Evolutionary conservation across 2,113 vertebrate species (phyloP).

Genomic region (Psittacula cyanocephala): DNA sequence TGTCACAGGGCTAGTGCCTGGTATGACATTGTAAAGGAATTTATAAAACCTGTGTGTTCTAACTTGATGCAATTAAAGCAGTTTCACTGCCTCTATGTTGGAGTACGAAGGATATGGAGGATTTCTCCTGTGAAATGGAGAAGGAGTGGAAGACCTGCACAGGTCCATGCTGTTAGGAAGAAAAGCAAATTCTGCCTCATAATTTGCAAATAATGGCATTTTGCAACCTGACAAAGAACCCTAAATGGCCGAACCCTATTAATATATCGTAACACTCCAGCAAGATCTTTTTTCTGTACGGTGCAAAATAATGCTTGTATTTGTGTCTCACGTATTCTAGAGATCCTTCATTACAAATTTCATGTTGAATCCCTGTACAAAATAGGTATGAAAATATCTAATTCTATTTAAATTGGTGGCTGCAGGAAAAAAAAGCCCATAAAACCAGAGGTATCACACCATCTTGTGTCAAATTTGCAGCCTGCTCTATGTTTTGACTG

Average conservation of each 20-base stretch:
- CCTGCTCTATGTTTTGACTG: constrained; percentile 18
- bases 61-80: not conserved
- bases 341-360: constrained; percentile 20
- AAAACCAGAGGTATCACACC: not conserved
- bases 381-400: not conserved
- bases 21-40: not conserved
- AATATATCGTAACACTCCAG: not conserved
- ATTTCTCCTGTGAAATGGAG: not conserved
- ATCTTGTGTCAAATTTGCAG: constrained; percentile 31
- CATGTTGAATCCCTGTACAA: constrained; percentile 18
- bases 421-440: not conserved
- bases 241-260: not conserved
- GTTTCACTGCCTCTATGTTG: not conserved
- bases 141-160: not conserved
- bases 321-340: not conserved
- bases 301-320: not conserved
- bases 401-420: not conserved
- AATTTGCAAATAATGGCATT: not conserved
- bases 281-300: not conserved
- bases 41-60: not conserved
- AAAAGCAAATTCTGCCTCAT: not conserved
- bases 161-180: not conserved
- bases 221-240: not conserved
- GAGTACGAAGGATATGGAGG: not conserved
- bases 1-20: not conserved